These are phyloP conservation scores for Parelbella ahira DNA, from an alignment of 2,888 invertebrate genomes.

Conservation along the genomic window DNA sequence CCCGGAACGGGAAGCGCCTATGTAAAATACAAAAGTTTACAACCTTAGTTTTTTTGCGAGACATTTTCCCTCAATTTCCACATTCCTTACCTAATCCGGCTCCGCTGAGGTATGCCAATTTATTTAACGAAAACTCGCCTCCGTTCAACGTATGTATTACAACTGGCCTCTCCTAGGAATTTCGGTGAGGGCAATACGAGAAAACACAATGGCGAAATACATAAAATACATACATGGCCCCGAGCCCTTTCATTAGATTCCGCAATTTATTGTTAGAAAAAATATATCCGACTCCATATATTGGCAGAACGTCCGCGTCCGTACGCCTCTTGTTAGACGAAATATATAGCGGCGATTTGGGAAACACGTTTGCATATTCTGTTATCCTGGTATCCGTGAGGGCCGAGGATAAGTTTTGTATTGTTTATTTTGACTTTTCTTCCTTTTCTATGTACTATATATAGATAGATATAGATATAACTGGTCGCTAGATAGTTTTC, in stretches of 20 bases:
- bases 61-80: constrained; percentile 8
- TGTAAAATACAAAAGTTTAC: constrained; percentile 15
- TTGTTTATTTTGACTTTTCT: too few species aligned
- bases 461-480: too few species aligned
- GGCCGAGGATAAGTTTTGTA: constrained; percentile 6
- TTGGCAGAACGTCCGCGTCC: constrained; percentile 25
- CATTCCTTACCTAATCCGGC: constrained; percentile 12
- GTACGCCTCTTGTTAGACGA: constrained; percentile 29
- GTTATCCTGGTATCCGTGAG: constrained; percentile 29
- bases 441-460: too few species aligned
- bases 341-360: constrained; percentile 28
- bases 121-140: constrained; percentile 19
- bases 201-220: constrained; percentile 25
- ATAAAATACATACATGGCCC: constrained; percentile 31
- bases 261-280: constrained; percentile 33
- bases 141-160: constrained; percentile 3
- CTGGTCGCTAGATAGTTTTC: too few species aligned
- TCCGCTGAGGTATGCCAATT: constrained; percentile 19
- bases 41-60: constrained; percentile 7
- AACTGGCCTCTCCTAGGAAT: constrained; percentile 16
- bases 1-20: not conserved
- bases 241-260: constrained; percentile 34
- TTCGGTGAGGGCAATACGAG: constrained; percentile 20
- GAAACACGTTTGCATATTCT: constrained; percentile 38
- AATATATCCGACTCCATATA: constrained; percentile 28